phyloP scores from a whole-genome alignment of 2,888 invertebrate species.

The Tetramorium bicarinatum region DNA sequence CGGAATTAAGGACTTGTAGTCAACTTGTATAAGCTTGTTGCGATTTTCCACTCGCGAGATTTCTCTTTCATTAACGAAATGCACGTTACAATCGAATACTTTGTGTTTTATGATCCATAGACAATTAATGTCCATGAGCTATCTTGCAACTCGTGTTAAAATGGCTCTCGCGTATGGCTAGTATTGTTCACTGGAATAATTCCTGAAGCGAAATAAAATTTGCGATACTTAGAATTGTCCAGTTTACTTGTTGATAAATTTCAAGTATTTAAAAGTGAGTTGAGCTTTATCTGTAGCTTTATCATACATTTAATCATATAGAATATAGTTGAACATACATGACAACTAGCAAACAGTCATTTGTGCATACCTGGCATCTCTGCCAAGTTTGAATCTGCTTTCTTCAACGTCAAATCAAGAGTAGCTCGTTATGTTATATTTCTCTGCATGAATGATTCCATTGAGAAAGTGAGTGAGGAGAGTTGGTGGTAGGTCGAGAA shows the following conservation, averaged over 20 bases:
- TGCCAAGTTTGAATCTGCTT: conserved; percentile 60
- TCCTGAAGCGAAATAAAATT: background rate
- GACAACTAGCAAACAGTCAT: conserved; percentile 1
- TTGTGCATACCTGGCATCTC: conserved; percentile 34
- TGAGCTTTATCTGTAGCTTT: background rate
- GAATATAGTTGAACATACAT: background rate
- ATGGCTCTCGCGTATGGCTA: background rate
- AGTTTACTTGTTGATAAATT: background rate
- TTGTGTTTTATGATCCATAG: conserved; percentile 68
- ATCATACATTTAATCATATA: background rate
- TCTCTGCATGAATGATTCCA: conserved; percentile 81
- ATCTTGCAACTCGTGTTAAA: conserved; percentile 6
- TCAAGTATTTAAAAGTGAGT: no score
- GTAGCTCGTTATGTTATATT: conserved; percentile 37
- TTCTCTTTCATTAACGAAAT: conserved; percentile 61
- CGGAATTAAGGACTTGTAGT: background rate
- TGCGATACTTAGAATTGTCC: background rate
- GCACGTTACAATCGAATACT: conserved; percentile 63
- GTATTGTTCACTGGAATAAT: background rate
- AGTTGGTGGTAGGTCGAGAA: conserved; percentile 23
- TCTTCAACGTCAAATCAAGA: conserved; percentile 30
- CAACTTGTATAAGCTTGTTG: conserved; percentile 54
- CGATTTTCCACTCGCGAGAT: conserved; percentile 48
- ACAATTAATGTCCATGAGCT: conserved; percentile 57
- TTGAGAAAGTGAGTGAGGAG: conserved; percentile 75